These are phyloP conservation scores for Brenthis hecate DNA, from an alignment of 2,888 invertebrate genomes.

Conservation along the genomic window DNA sequence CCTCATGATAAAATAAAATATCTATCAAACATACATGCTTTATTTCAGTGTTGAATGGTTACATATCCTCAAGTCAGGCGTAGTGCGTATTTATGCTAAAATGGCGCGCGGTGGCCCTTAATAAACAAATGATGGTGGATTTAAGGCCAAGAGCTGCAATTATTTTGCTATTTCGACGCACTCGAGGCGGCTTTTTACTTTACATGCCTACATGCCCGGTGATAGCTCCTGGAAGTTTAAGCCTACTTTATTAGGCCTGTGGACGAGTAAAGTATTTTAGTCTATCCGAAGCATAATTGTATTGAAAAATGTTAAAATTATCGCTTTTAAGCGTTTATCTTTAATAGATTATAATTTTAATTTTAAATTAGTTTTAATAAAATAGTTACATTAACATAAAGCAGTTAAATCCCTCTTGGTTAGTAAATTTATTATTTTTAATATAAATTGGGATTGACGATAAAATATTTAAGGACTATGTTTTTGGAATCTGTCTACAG, in stretches of 20 bases:
- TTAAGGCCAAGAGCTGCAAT: constrained; percentile 69
- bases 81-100: constrained; percentile 68
- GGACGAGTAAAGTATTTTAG: constrained; percentile 26
- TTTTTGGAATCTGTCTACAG: too few species aligned
- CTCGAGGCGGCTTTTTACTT: constrained; percentile 61
- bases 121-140: constrained; percentile 78
- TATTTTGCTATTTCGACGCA: constrained; percentile 73
- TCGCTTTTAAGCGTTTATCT: neutral
- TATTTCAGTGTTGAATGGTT: constrained; percentile 15
- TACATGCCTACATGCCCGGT: constrained; percentile 50
- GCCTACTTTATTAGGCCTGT: constrained; percentile 22
- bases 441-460: too few species aligned
- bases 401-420: too few species aligned
- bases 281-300: constrained; percentile 19
- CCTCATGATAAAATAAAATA: too few species aligned
- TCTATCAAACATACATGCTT: neutral
- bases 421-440: too few species aligned
- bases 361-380: neutral
- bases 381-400: too few species aligned
- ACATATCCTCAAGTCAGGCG: constrained; percentile 20
- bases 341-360: neutral
- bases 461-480: too few species aligned
- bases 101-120: constrained; percentile 64
- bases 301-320: constrained; percentile 11
- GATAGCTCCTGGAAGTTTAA: constrained; percentile 37